phyloP scores from a whole-genome alignment of 2,113 vertebrate species.

The Pachypanchax playfairii region DNA sequence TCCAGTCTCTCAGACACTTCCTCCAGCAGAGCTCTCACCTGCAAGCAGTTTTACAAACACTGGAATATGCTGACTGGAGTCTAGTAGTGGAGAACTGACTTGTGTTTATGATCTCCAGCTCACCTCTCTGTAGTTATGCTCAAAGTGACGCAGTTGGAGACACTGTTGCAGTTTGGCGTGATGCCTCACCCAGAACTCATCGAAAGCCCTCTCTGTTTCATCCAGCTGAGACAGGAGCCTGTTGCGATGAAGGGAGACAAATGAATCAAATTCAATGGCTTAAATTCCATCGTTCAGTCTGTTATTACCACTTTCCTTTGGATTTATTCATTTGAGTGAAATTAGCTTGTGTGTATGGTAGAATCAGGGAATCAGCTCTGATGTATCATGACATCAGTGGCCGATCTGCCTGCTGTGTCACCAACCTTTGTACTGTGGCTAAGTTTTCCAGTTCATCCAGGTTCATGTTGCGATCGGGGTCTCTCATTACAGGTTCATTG shows the following conservation, averaged over 20 bases:
- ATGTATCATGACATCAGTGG: too few relatives aligned
- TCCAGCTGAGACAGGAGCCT: conserved; percentile 92
- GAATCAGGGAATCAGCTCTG: too few relatives aligned
- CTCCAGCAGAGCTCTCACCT: conserved; percentile 88
- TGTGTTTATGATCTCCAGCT: conserved; percentile 31
- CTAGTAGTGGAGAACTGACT: background rate
- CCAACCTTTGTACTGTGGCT: conserved; percentile 85
- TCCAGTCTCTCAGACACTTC: conserved; percentile 83
- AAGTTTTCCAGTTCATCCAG: conserved; percentile 93
- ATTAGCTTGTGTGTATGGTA: too few relatives aligned
- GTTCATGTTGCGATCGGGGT: conserved; percentile 86
- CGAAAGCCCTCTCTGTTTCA: conserved; percentile 93
- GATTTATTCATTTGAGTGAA: too few relatives aligned
- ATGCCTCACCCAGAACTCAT: conserved; percentile 95
- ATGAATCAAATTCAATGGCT: background rate
- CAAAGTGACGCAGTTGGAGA: conserved; percentile 90
- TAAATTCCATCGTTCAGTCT: too few relatives aligned
- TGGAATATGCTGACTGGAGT: background rate
- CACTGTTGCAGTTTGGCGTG: conserved; percentile 95
- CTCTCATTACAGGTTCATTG: conserved; percentile 82
- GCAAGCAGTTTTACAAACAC: conserved; percentile 28
- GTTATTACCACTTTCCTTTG: too few relatives aligned
- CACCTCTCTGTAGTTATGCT: conserved; percentile 94
- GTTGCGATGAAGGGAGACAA: background rate
- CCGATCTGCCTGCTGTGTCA: background rate